Percentiles rank a stretch among this genome's conserved stretches.
These are phyloP conservation scores for Drosophila colorata DNA, from an alignment of 2,888 invertebrate species.

Conservation along the genomic window DNA sequence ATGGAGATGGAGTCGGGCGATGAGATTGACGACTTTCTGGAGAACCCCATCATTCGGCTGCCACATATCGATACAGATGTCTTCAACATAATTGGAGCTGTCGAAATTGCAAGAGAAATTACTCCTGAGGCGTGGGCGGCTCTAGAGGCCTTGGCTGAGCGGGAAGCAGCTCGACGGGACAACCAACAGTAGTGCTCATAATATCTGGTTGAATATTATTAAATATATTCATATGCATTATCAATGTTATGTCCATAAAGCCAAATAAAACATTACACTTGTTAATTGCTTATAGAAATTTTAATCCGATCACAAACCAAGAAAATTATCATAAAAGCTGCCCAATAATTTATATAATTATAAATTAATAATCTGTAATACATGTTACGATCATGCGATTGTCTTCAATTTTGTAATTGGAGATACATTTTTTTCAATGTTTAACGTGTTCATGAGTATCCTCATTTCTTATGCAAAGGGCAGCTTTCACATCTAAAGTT, in stretches of 20 bases:
- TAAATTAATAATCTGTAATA: too few relatives aligned
- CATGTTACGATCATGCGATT: too few relatives aligned
- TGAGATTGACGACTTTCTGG: neutral
- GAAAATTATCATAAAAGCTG: too few relatives aligned
- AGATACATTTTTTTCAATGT: too few relatives aligned
- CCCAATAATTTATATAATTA: too few relatives aligned
- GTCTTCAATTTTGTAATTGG: too few relatives aligned
- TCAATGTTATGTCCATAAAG: too few relatives aligned
- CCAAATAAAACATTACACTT: too few relatives aligned
- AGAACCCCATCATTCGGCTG: neutral
- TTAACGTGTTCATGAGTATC: too few relatives aligned
- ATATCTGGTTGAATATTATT: neutral
- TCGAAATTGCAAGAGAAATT: neutral
- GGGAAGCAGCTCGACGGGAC: neutral
- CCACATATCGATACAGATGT: neutral
- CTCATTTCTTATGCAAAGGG: too few relatives aligned
- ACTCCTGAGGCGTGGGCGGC: neutral
- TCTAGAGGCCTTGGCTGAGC: neutral
- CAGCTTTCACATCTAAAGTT: too few relatives aligned
- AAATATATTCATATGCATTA: neutral
- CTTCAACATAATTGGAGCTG: neutral
- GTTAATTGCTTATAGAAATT: neutral
- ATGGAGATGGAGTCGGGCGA: slow-evolving; percentile 1
- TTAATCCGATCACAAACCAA: neutral
- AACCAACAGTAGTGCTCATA: neutral